These are phyloP conservation scores for human DNA, from an alignment of 2,113 vertebrate species.

Conservation along the genomic window GRCh38 chr7:82278001-82278500, in stretches of 20 bases:
- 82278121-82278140: background rate
- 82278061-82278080: background rate
- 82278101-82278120: background rate
- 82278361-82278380: too few species aligned
- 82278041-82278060: background rate
- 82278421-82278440: too few species aligned
- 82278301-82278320: too few species aligned
- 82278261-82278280: background rate
- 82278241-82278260: background rate
- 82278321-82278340: too few species aligned
- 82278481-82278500: too few species aligned
- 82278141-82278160: background rate
- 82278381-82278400: too few species aligned
- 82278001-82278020: too few species aligned
- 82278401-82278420: too few species aligned
- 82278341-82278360: too few species aligned
- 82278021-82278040: too few species aligned
- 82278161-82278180: background rate
- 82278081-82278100: background rate
- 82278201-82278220: background rate
- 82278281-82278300: background rate
- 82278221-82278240: background rate
- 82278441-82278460: too few species aligned
- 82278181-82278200: background rate
- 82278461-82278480: too few species aligned